phyloP scores from a whole-genome alignment of 2,888 invertebrate genomes.

The Torymus aiolomorphi region DNA sequence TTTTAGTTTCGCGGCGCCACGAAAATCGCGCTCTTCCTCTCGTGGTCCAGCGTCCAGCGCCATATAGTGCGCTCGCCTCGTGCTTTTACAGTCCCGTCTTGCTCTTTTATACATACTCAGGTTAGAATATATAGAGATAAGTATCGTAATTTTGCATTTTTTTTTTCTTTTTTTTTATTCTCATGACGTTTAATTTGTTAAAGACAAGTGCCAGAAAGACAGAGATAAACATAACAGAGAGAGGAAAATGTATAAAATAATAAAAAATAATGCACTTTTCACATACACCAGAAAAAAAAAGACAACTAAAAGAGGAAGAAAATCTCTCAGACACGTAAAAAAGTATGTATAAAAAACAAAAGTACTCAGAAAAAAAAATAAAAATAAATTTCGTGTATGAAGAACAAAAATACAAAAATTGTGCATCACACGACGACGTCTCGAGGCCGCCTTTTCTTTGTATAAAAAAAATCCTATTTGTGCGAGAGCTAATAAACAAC shows the following conservation, averaged over 20 bases:
- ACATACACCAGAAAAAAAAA: conserved; percentile 61
- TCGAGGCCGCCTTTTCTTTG: conserved; percentile 63
- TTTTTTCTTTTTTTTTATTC: conserved; percentile 13
- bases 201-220: conserved; percentile 53
- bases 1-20: neutral
- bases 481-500: conserved; percentile 44
- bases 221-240: conserved; percentile 57
- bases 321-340: conserved; percentile 58
- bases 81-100: conserved; percentile 7
- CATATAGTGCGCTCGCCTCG: conserved; percentile 15
- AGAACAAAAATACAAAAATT: conserved; percentile 65
- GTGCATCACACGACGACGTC: conserved; percentile 69
- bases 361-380: conserved; percentile 58
- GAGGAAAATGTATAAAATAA: conserved; percentile 56
- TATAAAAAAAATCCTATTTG: conserved; percentile 53
- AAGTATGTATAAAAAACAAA: conserved; percentile 52
- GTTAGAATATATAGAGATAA: neutral
- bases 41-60: conserved; percentile 22
- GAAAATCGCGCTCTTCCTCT: conserved; percentile 18
- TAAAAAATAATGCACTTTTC: conserved; percentile 59
- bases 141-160: neutral
- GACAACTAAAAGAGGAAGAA: conserved; percentile 56
- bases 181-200: conserved; percentile 54
- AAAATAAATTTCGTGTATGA: conserved; percentile 53
- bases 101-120: conserved; percentile 11